These are phyloP conservation scores for Hyposoter didymator DNA, from an alignment of 2,888 invertebrate species.

Conservation along the genomic window DNA sequence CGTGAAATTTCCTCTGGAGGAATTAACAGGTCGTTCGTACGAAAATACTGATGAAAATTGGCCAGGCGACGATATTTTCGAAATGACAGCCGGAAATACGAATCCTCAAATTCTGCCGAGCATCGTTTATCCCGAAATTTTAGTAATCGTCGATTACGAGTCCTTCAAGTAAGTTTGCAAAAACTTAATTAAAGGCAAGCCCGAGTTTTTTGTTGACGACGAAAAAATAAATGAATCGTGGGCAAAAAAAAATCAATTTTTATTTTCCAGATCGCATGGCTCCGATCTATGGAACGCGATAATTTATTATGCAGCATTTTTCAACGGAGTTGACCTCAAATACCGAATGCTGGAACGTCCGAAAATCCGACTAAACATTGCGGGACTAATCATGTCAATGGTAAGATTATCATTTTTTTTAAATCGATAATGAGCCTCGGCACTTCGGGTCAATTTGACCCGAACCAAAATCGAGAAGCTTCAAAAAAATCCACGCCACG, in stretches of 20 bases:
- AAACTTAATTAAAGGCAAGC: neutral
- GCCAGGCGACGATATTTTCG: neutral
- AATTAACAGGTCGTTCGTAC: neutral
- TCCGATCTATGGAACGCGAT: slow-evolving; percentile 51
- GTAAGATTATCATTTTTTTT: slow-evolving; percentile 36
- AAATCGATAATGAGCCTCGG: neutral
- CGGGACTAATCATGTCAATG: slow-evolving; percentile 59
- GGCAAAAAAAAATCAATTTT: neutral
- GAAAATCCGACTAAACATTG: slow-evolving; percentile 55
- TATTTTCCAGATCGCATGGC: slow-evolving; percentile 51
- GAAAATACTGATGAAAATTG: neutral
- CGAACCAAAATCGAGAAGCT: neutral
- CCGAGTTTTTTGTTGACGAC: no score
- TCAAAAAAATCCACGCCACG: neutral
- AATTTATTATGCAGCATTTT: slow-evolving; percentile 59
- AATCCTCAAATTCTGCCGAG: neutral
- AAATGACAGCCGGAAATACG: neutral
- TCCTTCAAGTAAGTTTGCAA: slow-evolving; percentile 60
- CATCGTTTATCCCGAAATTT: slow-evolving; percentile 65
- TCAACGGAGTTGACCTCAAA: slow-evolving; percentile 60
- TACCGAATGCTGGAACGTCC: slow-evolving; percentile 53
- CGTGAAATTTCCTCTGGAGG: slow-evolving; percentile 35
- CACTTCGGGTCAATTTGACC: no score
- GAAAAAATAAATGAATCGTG: no score
- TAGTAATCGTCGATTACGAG: slow-evolving; percentile 65